These are phyloP conservation scores for Tragelaphus imberbis DNA, from an alignment of 2,113 vertebrate genomes.

Conservation along the genomic window DNA sequence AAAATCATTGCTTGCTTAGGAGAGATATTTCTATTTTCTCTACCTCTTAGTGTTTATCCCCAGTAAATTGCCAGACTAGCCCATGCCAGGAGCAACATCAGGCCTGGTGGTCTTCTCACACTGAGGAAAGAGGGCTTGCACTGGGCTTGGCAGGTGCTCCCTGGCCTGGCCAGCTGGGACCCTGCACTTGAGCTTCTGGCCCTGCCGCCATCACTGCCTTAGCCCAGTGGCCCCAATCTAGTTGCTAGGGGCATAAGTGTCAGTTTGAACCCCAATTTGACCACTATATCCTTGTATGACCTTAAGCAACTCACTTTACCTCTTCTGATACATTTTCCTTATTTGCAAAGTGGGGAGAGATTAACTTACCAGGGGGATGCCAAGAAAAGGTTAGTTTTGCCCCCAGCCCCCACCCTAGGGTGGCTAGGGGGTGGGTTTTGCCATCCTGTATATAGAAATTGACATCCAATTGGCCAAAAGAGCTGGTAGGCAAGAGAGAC, in stretches of 20 bases:
- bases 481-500: not conserved
- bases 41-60: not conserved
- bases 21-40: not conserved
- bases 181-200: not conserved
- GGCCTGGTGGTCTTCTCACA: not conserved
- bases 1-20: slow-evolving; percentile 30
- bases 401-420: not conserved
- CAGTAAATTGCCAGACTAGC: not conserved
- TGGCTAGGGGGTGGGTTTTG: not conserved
- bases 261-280: not conserved
- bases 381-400: not conserved
- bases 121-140: not conserved
- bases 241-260: not conserved
- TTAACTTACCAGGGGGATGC: not conserved
- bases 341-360: not conserved
- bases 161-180: not conserved
- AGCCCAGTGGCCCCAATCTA: not conserved
- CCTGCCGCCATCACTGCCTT: not conserved
- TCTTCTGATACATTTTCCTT: not conserved
- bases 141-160: not conserved
- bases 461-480: not conserved
- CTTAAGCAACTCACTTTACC: not conserved
- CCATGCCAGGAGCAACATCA: not conserved
- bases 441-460: not conserved
- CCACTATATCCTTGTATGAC: not conserved